These are phyloP conservation scores for Callimorpha dominula DNA, from an alignment of 2,888 invertebrate species.

Conservation along the genomic window DNA sequence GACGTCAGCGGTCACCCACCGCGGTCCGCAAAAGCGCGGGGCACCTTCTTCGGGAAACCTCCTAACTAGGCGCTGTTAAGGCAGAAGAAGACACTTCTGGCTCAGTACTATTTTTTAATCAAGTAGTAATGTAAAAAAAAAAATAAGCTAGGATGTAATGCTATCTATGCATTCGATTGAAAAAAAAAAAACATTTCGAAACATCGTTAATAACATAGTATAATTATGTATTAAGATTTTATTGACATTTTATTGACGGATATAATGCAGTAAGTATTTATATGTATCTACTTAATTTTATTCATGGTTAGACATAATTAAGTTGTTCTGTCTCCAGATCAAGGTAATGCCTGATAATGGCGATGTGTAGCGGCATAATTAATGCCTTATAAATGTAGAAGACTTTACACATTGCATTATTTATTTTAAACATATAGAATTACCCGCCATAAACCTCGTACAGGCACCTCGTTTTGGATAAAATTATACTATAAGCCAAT, in stretches of 20 bases:
- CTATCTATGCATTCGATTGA: neutral
- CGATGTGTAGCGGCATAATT: conserved; percentile 12
- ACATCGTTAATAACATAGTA: neutral
- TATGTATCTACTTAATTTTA: conserved; percentile 22
- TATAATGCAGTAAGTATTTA: neutral
- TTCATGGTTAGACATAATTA: conserved; percentile 40
- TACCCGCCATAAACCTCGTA: neutral
- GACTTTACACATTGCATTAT: neutral
- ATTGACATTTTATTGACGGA: conserved; percentile 16
- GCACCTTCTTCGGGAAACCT: too few species aligned
- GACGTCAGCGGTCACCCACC: too few species aligned
- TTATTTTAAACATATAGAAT: neutral
- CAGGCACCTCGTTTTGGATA: neutral
- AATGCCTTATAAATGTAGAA: conserved; percentile 7
- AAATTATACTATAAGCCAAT: neutral
- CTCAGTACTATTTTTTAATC: too few species aligned
- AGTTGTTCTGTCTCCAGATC: conserved; percentile 26
- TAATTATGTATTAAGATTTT: neutral
- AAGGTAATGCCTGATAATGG: conserved; percentile 29
- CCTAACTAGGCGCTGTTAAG: too few species aligned
- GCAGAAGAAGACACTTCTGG: too few species aligned
- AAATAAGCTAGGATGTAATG: neutral
- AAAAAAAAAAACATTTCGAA: neutral
- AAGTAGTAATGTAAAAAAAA: too few species aligned
- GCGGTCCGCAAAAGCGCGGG: too few species aligned